A percentile compares a stretch with the other conserved stretches of the same genome.
phyloP scores from a whole-genome alignment of 2,888 invertebrate species.

The Liodrosophila aerea region DNA sequence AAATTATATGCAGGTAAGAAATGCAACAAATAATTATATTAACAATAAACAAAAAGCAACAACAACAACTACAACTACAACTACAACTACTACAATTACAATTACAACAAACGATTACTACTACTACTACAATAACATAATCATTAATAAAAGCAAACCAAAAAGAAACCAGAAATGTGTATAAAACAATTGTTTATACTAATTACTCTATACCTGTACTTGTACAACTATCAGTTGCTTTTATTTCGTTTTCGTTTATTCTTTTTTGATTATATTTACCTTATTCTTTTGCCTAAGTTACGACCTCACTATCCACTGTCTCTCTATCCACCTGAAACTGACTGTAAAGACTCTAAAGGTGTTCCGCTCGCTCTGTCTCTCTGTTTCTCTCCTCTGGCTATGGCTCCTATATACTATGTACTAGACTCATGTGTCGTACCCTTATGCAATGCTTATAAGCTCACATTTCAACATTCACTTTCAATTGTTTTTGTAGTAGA shows the following conservation, averaged over 20 bases:
- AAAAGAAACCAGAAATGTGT: constrained; percentile 50
- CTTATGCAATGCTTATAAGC: no score
- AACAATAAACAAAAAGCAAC: constrained; percentile 16
- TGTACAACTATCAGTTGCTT: constrained; percentile 43
- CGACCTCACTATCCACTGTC: constrained; percentile 39
- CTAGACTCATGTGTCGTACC: no score
- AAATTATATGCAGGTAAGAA: constrained; percentile 83
- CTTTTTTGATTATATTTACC: constrained; percentile 6
- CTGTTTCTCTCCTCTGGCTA: constrained; percentile 28
- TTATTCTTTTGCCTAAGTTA: constrained; percentile 23
- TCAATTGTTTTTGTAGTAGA: constrained; percentile 20
- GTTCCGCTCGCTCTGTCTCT: constrained; percentile 9
- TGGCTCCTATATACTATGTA: constrained; percentile 28
- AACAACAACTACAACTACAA: constrained; percentile 29
- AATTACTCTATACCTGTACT: constrained; percentile 28
- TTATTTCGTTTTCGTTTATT: constrained; percentile 41
- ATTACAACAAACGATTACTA: constrained; percentile 26
- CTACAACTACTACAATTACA: constrained; percentile 20
- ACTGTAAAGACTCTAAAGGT: constrained; percentile 23
- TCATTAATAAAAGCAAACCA: no score
- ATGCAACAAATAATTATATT: constrained; percentile 20
- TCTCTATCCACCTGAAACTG: constrained; percentile 23
- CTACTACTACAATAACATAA: constrained; percentile 6
- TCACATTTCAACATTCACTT: no score
- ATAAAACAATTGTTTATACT: constrained; percentile 55